Evolutionary conservation across 2,113 vertebrate species (phyloP), one percentile per base, ranked within the genome.

Genomic region (Scortum barcoo): DNA sequence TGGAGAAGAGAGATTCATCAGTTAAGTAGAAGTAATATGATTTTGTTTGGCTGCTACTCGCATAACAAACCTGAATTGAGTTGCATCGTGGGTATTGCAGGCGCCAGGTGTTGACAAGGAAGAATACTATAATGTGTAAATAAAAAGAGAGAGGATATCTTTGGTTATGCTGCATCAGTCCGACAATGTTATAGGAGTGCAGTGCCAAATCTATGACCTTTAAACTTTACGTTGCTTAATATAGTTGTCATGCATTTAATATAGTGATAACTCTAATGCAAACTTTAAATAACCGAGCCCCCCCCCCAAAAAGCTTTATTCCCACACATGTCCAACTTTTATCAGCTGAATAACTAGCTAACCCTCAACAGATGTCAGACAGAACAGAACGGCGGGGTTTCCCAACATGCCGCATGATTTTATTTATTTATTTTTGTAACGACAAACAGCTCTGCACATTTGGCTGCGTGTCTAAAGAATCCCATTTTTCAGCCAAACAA

Each of bases 321-420:
- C 72, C 66, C 68, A 85, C 60, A 76, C 22, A n/a, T 61, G 20
- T 53, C 54, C 54, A 28, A 14, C 36, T 24, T 33, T 42, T 75
- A 57, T 83, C 76, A 74, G 50, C 26, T 24, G 65, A n/a, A 74
- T 74, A 73, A 80, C 67, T 44, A 48, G 40, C 69, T 74, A 83
- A 81, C 54, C 61, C 46, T 69, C 24, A 80, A 71, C 89, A 84
- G 78, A 81, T 87, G 69, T 22, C 78, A 81, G 77, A 84, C 57
- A 46, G 71, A 33, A 46, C 30, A 54, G 38, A 54, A 56, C 46
- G 26, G 44, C 1, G 3, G 40, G 16, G 19, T 76, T 65, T 84
- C 61, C 26, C 53, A 20, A 20, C 0, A 16, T 22, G 20, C 44
- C 22, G 11, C 19, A 8, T n/a, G n/a, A n/a, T n/a, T n/a, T n/a